A percentile compares a stretch with the other conserved stretches of the same genome.
These are phyloP conservation scores for Pentamera pediparva DNA, from an alignment of 53 echinoderm and acorn worm species.

Conservation along the genomic window DNA sequence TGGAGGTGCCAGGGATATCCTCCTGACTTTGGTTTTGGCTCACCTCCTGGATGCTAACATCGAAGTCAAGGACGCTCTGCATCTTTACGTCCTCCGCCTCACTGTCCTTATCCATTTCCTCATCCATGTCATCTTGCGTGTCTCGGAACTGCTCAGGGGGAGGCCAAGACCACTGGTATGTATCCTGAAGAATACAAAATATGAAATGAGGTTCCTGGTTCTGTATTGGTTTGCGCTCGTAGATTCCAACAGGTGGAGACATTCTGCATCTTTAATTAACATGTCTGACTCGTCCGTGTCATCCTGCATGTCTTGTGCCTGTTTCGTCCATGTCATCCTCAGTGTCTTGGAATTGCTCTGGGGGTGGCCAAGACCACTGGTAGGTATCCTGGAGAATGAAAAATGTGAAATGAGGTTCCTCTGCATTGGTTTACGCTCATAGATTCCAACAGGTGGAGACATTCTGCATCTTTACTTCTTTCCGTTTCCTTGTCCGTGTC, in stretches of 20 bases:
- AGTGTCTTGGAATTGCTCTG: constrained; percentile 15
- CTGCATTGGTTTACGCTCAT: too few relatives aligned
- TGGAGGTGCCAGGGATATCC: not conserved
- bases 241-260: too few relatives aligned
- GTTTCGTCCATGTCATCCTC: constrained; percentile 3
- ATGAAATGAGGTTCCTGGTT: not conserved
- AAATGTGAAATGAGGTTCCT: too few relatives aligned
- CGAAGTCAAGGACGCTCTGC: constrained; percentile 4
- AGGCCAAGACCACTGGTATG: constrained; percentile 44
- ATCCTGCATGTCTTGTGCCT: not conserved
- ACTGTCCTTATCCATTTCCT: constrained; percentile 7
- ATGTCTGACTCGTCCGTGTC: too few relatives aligned
- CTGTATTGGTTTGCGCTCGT: not conserved
- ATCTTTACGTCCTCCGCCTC: constrained; percentile 12
- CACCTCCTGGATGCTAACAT: not conserved
- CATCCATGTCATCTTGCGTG: constrained; percentile 6
- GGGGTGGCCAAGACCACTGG: constrained; percentile 43
- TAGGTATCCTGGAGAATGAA: constrained; percentile 40
- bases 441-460: too few relatives aligned
- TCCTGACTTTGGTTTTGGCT: not conserved
- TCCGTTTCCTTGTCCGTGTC: too few relatives aligned
- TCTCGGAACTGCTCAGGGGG: constrained; percentile 35
- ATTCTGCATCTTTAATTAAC: too few relatives aligned
- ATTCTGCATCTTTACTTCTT: too few relatives aligned
- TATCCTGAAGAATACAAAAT: constrained; percentile 50